Conservation (phyloP, 2,888 invertebrate genomes). For the Drosophila melanosoma region DNA sequence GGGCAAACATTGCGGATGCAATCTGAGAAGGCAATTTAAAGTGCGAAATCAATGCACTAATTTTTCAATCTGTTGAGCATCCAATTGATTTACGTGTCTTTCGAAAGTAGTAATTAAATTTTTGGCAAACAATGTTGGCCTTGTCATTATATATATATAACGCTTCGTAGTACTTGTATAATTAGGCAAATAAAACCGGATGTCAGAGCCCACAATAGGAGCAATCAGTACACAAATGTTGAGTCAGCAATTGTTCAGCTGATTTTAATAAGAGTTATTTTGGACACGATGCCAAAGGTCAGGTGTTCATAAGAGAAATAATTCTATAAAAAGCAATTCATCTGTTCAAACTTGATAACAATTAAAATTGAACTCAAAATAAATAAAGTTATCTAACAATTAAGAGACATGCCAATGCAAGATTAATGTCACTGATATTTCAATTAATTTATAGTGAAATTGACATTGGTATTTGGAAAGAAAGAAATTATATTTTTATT, state of each 20-base stretch:
- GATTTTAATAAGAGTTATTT: conserved; percentile 35
- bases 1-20: conserved; percentile 9
- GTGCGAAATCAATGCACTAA: conserved; percentile 44
- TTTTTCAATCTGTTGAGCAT: conserved; percentile 9
- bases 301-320: conserved; percentile 10
- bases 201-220: conserved; percentile 39
- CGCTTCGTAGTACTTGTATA: not conserved
- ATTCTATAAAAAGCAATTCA: conserved; percentile 31
- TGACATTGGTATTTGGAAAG: conserved; percentile 2
- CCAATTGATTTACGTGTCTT: conserved; percentile 3
- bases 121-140: not conserved
- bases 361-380: conserved; percentile 34
- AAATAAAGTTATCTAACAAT: conserved; percentile 58
- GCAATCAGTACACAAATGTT: conserved; percentile 23
- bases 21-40: conserved; percentile 39
- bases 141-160: not conserved
- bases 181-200: conserved; percentile 18
- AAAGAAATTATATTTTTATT: too few relatives aligned
- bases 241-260: conserved; percentile 38
- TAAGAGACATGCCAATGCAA: conserved; percentile 60
- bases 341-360: conserved; percentile 6
- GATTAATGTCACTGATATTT: conserved; percentile 51
- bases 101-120: conserved; percentile 19
- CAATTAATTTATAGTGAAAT: conserved; percentile 37
- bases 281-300: conserved; percentile 36